Evolutionary conservation across 2,888 invertebrate species (phyloP).

Genomic region (Nemoura dubitans): DNA sequence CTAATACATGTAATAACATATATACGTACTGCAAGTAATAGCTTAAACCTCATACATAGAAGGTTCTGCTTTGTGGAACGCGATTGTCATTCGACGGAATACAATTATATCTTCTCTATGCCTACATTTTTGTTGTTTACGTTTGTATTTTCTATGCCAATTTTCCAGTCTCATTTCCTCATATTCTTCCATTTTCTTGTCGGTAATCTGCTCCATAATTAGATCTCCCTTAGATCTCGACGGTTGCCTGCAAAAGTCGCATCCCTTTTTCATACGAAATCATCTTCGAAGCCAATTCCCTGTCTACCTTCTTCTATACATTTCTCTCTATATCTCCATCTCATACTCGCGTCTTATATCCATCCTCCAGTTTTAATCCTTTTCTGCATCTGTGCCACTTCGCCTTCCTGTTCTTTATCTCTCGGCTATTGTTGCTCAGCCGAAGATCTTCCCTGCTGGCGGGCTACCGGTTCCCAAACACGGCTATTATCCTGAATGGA

Average conservation of each 20-base stretch:
- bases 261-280: not conserved
- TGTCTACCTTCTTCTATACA: not conserved
- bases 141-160: not conserved
- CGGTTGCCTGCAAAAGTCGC: conserved; percentile 8
- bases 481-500: not conserved
- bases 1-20: not conserved
- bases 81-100: not conserved
- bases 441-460: not conserved
- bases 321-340: not conserved
- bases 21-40: no score
- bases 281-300: not conserved
- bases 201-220: conserved; percentile 29
- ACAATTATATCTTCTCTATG: not conserved
- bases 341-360: not conserved
- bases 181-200: not conserved
- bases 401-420: conserved; percentile 28
- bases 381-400: conserved; percentile 32
- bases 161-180: not conserved
- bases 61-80: not conserved
- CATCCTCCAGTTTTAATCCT: conserved; percentile 25
- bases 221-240: conserved; percentile 22
- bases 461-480: not conserved
- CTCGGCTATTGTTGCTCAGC: not conserved
- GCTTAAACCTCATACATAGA: not conserved
- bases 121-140: no score